Evolutionary conservation across 2,888 invertebrate genomes (phyloP).

Genomic region (Zootermopsis nevadensis): DNA sequence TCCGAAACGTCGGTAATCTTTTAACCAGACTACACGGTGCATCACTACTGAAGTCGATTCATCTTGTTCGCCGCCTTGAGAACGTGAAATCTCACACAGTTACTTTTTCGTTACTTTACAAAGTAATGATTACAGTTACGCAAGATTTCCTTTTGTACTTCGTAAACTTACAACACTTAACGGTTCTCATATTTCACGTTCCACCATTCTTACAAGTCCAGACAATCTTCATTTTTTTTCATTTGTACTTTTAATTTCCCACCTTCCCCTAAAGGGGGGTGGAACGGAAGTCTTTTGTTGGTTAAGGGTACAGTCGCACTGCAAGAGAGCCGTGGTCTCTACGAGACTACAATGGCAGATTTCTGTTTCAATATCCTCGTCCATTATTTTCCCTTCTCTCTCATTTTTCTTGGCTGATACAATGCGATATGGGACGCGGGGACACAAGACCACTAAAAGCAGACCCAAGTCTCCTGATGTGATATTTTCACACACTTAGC

Average conservation of each 20-base stretch:
- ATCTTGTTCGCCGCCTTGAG: no score
- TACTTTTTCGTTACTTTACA: no score
- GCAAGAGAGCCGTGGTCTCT: neutral
- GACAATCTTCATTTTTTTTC: constrained; percentile 10
- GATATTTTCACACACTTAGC: no score
- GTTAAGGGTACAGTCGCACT: neutral
- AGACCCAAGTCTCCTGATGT: neutral
- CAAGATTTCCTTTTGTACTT: neutral
- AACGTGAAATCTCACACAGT: no score
- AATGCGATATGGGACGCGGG: neutral
- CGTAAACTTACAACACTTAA: neutral
- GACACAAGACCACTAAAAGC: neutral
- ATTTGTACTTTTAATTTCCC: constrained; percentile 11
- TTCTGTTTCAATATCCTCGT: neutral
- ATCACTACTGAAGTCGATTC: no score
- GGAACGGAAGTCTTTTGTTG: constrained; percentile 2
- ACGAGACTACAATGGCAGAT: neutral
- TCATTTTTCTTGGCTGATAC: neutral
- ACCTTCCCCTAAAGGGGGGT: neutral
- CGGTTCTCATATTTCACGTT: neutral
- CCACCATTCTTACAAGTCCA: neutral
- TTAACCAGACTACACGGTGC: no score
- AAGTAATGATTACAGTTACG: no score
- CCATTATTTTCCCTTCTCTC: neutral
- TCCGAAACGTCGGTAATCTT: no score